Base-by-base conservation (phyloP, 2,113 vertebrate species). In the rat (Rattus norvegicus) region DNA sequence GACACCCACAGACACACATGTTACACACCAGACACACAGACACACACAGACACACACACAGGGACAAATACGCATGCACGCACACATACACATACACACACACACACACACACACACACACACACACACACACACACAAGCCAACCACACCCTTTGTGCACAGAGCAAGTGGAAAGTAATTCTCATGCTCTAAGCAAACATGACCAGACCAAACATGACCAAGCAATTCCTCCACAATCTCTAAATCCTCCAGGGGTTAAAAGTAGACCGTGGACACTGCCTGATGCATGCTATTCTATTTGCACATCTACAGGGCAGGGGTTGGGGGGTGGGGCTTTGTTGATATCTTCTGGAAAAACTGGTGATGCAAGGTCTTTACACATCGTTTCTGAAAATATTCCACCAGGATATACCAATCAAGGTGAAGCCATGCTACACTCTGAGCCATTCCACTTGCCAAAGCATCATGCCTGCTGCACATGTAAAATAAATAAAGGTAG, bases 301-400 rank as follows among this genome's bases (percentile, higher is more conserved):
- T 88, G 59, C n/a, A 95, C 88, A 69, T 94, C 92, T 43, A 67
- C 20, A 96, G 80, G 80, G 26, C 10, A n/a, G n/a, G 93, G 86
- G 88, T 43, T 3, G 43, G 43, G 43, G 87, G 36, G 20, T 30
- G 30, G 94, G 86, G 90, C 83, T 96, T 77, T 95, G 95, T 92
- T 95, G 89, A 83, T 69, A 95, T 28, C 70, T 24, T 56, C 61
- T 96, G 67, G 94, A 91, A 97, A 97, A 96, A 96, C 91, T 61
- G 96, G 83, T 54, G 92, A 96, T 89, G 76, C 63, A 77, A 96
- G 80, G 61, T 88, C 47, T 97, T 95, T 69, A 88, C 39, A 96
- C 92, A 88, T 87, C 77, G 95, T 93, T 97, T 96, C 76, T 91
- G 67, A 93, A 91, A 81, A 52, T 65, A 92, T 84, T 83, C 88